A percentile compares a stretch with the other conserved stretches of the same genome.
Evolutionary conservation across 2,113 vertebrate species (phyloP).

Genomic region (Zosterops japonicus): DNA sequence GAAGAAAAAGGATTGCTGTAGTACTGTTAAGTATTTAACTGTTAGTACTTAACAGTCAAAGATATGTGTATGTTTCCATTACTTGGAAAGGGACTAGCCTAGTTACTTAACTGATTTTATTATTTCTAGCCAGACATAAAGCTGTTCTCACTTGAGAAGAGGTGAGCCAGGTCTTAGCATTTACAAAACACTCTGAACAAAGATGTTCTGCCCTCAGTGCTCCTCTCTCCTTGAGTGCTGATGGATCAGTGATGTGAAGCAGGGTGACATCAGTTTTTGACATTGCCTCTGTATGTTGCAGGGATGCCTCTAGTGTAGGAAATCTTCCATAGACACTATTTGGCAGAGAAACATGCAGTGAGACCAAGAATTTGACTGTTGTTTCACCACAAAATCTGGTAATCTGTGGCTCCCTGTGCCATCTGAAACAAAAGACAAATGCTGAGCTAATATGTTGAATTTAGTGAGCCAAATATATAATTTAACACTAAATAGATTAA

Average conservation of each 20-base stretch:
- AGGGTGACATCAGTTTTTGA: not conserved
- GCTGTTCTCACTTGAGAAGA: not conserved
- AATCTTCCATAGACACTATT: not conserved
- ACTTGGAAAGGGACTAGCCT: not conserved
- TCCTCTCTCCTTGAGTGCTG: rapidly evolving
- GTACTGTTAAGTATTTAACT: not conserved
- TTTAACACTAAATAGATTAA: not conserved
- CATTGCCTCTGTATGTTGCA: not conserved
- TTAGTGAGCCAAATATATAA: not conserved
- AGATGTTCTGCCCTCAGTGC: not conserved
- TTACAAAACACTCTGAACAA: not conserved
- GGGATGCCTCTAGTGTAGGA: not conserved
- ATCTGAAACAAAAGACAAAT: not conserved
- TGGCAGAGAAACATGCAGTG: not conserved
- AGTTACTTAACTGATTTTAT: not conserved
- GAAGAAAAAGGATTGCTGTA: not conserved
- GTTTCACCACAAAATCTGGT: not conserved
- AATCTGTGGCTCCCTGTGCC: not conserved
- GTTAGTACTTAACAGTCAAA: not conserved
- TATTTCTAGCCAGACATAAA: not conserved
- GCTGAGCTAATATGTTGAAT: not conserved
- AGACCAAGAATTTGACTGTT: not conserved
- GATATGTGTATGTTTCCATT: not conserved
- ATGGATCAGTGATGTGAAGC: not conserved
- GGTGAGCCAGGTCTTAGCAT: not conserved